phyloP scores from a whole-genome alignment of 2,113 vertebrate species.

The Plestiodon gilberti region DNA sequence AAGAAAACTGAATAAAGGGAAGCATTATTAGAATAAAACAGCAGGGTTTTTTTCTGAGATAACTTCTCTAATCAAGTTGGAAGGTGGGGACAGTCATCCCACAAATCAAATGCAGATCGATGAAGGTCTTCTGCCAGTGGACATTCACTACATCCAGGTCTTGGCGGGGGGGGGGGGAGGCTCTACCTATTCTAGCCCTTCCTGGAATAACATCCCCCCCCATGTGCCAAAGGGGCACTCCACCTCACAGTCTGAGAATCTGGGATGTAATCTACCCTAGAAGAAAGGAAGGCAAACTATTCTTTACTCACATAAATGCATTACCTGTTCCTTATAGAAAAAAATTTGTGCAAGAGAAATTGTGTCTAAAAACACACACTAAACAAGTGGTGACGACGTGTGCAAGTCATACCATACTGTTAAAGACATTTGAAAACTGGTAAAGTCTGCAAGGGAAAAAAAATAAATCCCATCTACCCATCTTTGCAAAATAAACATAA shows the following conservation, averaged over 20 bases:
- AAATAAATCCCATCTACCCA: neutral
- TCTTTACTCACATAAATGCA: constrained; percentile 53
- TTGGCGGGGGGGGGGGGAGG: too few relatives aligned
- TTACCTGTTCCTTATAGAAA: constrained; percentile 34
- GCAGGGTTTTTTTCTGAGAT: neutral
- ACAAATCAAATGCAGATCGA: neutral
- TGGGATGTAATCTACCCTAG: neutral
- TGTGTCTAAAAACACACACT: constrained; percentile 46
- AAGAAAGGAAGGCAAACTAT: neutral
- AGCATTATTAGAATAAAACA: neutral
- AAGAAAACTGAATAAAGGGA: neutral
- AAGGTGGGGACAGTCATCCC: neutral
- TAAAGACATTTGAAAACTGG: neutral
- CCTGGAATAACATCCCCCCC: neutral
- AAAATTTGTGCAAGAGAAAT: constrained; percentile 1
- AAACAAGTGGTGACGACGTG: constrained; percentile 54
- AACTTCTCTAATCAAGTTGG: neutral
- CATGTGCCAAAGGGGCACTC: neutral
- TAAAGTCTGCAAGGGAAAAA: constrained; percentile 18
- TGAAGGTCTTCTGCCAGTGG: neutral
- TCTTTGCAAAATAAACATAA: neutral
- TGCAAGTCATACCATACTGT: constrained; percentile 35
- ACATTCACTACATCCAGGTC: neutral
- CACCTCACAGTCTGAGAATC: too few relatives aligned
- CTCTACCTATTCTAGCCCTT: too few relatives aligned